Percentiles rank a stretch among this genome's conserved stretches.
These are phyloP conservation scores for Dendrophyllia cribrosa DNA, from an alignment of 64 coral and sea anemone species.

Conservation along the genomic window DNA sequence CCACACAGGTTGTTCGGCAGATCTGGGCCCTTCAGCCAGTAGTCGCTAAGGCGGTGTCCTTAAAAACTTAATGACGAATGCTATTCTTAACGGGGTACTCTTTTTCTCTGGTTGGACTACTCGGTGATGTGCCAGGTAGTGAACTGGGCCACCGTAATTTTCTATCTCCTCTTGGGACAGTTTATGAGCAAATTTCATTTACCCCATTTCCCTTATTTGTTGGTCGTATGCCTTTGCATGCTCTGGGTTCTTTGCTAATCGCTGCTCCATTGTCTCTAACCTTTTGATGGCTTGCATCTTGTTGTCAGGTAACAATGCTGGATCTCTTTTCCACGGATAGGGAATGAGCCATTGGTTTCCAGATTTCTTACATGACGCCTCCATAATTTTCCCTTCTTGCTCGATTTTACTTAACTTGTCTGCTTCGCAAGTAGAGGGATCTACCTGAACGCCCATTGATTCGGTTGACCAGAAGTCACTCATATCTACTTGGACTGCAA, in stretches of 20 bases:
- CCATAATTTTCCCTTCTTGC: too few species aligned
- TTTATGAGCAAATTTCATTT: constrained; percentile 32
- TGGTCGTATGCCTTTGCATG: constrained; percentile 19
- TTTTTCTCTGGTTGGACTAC: constrained; percentile 38
- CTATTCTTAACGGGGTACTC: constrained; percentile 54
- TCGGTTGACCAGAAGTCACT: constrained; percentile 44
- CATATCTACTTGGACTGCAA: neutral
- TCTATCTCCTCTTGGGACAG: neutral
- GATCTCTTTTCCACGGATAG: constrained; percentile 42
- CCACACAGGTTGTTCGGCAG: constrained; percentile 65
- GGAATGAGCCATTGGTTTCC: constrained; percentile 17
- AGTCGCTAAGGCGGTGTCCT: too few species aligned
- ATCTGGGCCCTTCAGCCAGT: too few species aligned
- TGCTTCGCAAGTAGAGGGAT: constrained; percentile 34
- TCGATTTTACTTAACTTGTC: constrained; percentile 46
- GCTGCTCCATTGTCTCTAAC: neutral
- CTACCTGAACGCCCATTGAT: constrained; percentile 45
- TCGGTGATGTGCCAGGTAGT: constrained; percentile 42
- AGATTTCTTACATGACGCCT: too few species aligned
- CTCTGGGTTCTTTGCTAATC: neutral
- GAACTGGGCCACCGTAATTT: constrained; percentile 25
- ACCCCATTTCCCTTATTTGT: constrained; percentile 47
- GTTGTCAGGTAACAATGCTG: neutral
- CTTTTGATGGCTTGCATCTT: neutral
- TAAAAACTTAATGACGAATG: constrained; percentile 56